phyloP scores from a whole-genome alignment of 2,888 invertebrate species.

The Atrina japonica region DNA sequence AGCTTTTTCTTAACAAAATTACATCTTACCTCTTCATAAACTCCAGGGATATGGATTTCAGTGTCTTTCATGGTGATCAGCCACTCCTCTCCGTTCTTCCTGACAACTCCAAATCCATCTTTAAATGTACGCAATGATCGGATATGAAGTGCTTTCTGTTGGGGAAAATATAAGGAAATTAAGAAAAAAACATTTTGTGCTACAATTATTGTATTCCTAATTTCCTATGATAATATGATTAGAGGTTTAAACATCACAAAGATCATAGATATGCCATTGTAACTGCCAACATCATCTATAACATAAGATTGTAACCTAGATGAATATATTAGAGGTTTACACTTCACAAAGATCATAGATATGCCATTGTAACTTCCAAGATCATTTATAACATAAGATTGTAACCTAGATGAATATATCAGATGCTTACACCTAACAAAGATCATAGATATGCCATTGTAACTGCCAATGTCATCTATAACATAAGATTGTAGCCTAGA shows the following conservation, averaged over 20 bases:
- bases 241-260: not conserved
- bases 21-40: conserved; percentile 81
- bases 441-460: not conserved
- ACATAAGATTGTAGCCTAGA: not conserved
- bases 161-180: too few relatives aligned
- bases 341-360: not conserved
- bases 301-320: not conserved
- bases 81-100: conserved; percentile 83
- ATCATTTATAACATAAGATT: not conserved
- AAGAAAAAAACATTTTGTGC: too few relatives aligned
- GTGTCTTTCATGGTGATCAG: conserved; percentile 81
- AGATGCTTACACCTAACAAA: not conserved
- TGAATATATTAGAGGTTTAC: too few relatives aligned
- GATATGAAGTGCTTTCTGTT: conserved; percentile 82
- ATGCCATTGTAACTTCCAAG: too few relatives aligned
- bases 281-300: not conserved
- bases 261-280: not conserved
- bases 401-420: too few relatives aligned
- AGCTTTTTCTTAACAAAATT: too few relatives aligned
- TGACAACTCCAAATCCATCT: conserved; percentile 80
- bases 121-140: conserved; percentile 80
- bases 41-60: conserved; percentile 82
- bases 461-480: not conserved
- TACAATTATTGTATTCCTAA: too few relatives aligned
- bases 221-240: too few relatives aligned